A percentile compares a stretch with the other conserved stretches of the same genome.
Evolutionary conservation across 2,888 invertebrate genomes (phyloP).

Genomic region (Platycnemis pennipes): DNA sequence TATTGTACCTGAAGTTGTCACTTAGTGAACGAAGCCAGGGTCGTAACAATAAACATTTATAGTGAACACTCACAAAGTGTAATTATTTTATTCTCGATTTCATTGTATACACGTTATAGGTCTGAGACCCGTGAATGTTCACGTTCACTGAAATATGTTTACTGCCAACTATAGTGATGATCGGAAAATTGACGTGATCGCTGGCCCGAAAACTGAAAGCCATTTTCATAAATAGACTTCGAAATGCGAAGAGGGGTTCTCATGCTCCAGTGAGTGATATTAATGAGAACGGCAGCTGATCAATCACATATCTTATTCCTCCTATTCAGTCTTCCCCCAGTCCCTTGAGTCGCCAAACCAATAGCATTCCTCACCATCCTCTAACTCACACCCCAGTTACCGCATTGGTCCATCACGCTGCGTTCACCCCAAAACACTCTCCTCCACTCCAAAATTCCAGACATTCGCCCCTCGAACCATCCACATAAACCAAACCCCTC

Average conservation of each 20-base stretch:
- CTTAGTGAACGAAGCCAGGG: too few relatives aligned
- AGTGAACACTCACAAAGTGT: too few relatives aligned
- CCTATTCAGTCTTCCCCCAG: not conserved
- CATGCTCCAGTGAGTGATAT: not conserved
- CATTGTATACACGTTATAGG: too few relatives aligned
- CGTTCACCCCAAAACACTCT: not conserved
- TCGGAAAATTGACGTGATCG: too few relatives aligned
- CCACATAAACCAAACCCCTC: not conserved
- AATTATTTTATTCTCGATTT: too few relatives aligned
- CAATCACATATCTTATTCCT: not conserved
- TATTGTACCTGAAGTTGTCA: too few relatives aligned
- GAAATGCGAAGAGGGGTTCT: not conserved
- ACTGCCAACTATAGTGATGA: too few relatives aligned
- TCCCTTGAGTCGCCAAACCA: not conserved
- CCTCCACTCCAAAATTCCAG: not conserved
- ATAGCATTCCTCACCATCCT: not conserved
- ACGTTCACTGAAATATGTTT: too few relatives aligned
- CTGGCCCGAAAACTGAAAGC: not conserved
- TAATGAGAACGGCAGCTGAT: not conserved
- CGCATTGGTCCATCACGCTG: not conserved
- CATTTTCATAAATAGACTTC: not conserved
- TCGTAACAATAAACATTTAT: too few relatives aligned
- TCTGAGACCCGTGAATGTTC: too few relatives aligned
- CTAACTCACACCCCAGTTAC: not conserved
- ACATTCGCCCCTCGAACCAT: not conserved